Conservation (phyloP, 2,113 vertebrate species). For the Micromys minutus region DNA sequence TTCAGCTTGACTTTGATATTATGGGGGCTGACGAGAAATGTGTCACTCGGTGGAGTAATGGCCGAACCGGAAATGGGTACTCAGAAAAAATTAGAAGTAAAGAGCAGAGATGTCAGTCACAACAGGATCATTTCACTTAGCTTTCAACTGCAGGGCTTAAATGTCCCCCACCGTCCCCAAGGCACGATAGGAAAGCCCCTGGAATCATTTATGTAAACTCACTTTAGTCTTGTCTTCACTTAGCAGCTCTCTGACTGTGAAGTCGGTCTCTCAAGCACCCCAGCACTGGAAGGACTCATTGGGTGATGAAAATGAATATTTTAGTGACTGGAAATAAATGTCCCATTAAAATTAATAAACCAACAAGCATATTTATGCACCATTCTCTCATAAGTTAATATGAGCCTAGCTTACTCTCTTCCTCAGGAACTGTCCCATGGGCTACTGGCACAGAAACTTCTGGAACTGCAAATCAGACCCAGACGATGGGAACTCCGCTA, state of each 20-base stretch:
- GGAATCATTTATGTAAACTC: not conserved
- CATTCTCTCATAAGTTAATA: constrained; percentile 40
- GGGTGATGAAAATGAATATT: constrained; percentile 65
- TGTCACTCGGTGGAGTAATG: not conserved
- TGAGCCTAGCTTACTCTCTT: constrained; percentile 16
- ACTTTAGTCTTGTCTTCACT: constrained; percentile 51
- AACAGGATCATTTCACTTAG: not conserved
- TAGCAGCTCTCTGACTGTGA: constrained; percentile 31
- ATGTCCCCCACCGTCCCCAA: not conserved
- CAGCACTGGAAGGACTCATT: constrained; percentile 49
- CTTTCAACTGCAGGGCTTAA: not conserved
- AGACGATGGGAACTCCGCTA: not conserved
- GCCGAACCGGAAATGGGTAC: not conserved
- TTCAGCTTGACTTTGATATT: constrained; percentile 10
- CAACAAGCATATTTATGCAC: constrained; percentile 29
- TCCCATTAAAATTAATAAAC: constrained; percentile 56
- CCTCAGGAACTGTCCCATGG: not conserved
- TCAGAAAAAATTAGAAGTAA: not conserved
- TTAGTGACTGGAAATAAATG: constrained; percentile 37
- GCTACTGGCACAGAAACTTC: not conserved
- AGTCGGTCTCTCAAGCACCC: constrained; percentile 32
- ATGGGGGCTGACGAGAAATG: constrained; percentile 6
- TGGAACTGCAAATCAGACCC: not conserved
- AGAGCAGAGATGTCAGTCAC: not conserved
- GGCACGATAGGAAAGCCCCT: constrained; percentile 14